phyloP scores from a whole-genome alignment of 2,797 vertebrate species.

The Tapera naevia region DNA sequence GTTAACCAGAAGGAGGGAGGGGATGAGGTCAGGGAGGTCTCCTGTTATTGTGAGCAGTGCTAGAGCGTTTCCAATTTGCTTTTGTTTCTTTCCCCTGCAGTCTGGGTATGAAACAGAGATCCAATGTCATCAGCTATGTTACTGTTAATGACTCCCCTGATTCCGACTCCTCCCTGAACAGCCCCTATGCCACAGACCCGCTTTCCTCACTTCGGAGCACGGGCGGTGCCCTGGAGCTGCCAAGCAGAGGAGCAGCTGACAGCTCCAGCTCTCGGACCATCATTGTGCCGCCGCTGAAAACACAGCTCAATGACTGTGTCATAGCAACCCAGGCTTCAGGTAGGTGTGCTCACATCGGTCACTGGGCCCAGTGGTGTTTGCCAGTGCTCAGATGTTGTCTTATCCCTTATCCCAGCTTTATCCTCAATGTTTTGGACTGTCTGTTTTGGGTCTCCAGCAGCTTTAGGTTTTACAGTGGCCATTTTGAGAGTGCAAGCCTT shows the following conservation, averaged over 20 bases:
- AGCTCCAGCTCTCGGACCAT: conserved; percentile 85
- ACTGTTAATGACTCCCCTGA: conserved; percentile 97
- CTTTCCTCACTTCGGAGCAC: conserved; percentile 76
- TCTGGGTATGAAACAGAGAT: conserved; percentile 86
- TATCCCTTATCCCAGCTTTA: not conserved
- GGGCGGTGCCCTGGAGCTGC: conserved; percentile 68
- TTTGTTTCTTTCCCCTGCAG: conserved; percentile 56
- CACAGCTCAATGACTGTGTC: conserved; percentile 84
- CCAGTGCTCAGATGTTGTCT: not conserved
- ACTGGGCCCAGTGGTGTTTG: not conserved
- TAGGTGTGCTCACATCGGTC: not conserved
- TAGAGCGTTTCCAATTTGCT: not conserved
- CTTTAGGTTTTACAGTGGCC: not conserved
- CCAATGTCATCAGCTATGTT: conserved; percentile 97
- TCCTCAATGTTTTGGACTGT: not conserved
- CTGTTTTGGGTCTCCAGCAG: not conserved
- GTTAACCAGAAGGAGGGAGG: not conserved
- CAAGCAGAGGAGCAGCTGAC: conserved; percentile 68
- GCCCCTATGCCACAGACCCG: conserved; percentile 86
- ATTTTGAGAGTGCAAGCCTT: not conserved
- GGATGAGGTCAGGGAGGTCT: not conserved
- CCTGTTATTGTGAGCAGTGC: not conserved
- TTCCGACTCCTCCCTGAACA: conserved; percentile 93
- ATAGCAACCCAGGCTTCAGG: conserved; percentile 78
- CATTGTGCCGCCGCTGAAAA: conserved; percentile 89